These are phyloP conservation scores for Laticauda laticaudata DNA, from an alignment of 2,113 vertebrate species.

Conservation along the genomic window DNA sequence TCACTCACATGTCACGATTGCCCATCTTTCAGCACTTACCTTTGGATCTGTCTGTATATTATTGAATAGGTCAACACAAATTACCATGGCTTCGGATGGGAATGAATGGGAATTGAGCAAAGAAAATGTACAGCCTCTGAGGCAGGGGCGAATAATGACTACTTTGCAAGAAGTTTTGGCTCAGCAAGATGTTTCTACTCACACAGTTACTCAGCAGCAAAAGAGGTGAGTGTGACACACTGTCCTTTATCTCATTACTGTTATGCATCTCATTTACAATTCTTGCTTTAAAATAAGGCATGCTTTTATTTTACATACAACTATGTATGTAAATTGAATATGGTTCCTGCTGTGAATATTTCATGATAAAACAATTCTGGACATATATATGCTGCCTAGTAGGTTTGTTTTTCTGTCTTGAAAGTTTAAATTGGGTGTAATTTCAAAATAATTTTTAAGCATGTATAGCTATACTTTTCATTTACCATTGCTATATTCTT, in stretches of 20 bases:
- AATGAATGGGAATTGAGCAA: conserved; percentile 94
- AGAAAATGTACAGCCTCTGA: conserved; percentile 93
- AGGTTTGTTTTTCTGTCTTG: neutral
- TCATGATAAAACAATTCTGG: neutral
- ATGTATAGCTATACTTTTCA: neutral
- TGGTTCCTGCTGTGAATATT: neutral
- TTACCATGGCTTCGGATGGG: conserved; percentile 77
- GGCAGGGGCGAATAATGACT: conserved; percentile 81
- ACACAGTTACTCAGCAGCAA: conserved; percentile 78
- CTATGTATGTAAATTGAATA: neutral
- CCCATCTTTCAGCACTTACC: neutral
- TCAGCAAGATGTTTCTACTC: conserved; percentile 77
- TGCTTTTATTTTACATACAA: neutral
- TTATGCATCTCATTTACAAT: neutral
- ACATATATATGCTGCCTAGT: neutral
- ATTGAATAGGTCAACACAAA: neutral
- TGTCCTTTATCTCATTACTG: neutral
- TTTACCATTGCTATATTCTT: neutral
- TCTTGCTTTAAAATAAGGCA: neutral
- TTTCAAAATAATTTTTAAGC: neutral
- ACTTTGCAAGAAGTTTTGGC: conserved; percentile 82
- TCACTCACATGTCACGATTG: neutral
- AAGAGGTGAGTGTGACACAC: conserved; percentile 74
- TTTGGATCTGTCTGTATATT: fast-evolving
- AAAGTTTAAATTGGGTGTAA: neutral